A percentile compares a stretch with the other conserved stretches of the same genome.
Conservation (phyloP, 2,797 vertebrate species). For the Fundulus diaphanus region DNA sequence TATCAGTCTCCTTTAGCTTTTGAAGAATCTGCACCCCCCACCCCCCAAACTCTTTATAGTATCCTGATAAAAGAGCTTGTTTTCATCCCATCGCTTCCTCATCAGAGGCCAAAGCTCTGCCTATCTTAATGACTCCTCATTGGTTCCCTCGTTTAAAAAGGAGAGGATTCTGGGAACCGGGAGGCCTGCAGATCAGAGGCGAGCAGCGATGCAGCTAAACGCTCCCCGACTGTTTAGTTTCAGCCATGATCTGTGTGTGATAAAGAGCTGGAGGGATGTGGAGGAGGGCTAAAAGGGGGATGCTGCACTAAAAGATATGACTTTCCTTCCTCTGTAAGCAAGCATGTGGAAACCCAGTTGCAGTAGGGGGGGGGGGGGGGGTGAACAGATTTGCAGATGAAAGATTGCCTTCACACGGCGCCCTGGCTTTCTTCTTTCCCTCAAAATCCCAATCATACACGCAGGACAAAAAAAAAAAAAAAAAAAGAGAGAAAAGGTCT, state of each 20-base stretch:
- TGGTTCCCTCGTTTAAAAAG: constrained; percentile 57
- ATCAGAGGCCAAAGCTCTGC: constrained; percentile 68
- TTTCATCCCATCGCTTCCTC: constrained; percentile 68
- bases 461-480: not conserved
- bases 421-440: constrained; percentile 29
- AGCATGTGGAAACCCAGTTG: constrained; percentile 49
- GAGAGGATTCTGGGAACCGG: constrained; percentile 69
- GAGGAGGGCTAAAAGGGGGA: constrained; percentile 28
- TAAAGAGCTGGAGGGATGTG: constrained; percentile 61
- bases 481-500: constrained; percentile 37
- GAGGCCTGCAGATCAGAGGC: constrained; percentile 71
- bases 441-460: constrained; percentile 44
- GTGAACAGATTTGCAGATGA: constrained; percentile 34
- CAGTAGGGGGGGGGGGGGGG: no score
- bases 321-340: constrained; percentile 74
- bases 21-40: constrained; percentile 52
- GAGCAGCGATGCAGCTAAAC: constrained; percentile 67
- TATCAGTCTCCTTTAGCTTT: constrained; percentile 38
- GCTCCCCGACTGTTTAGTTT: constrained; percentile 75
- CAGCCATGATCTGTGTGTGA: constrained; percentile 69
- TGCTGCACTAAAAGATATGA: constrained; percentile 70
- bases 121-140: constrained; percentile 74
- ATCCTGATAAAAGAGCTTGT: constrained; percentile 69
- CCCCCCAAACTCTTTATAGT: constrained; percentile 60
- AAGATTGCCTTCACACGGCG: constrained; percentile 43